Evolutionary conservation across 2,888 invertebrate species (phyloP), one percentile per base, ranked within the genome.

Genomic region (Hyles lineata): DNA sequence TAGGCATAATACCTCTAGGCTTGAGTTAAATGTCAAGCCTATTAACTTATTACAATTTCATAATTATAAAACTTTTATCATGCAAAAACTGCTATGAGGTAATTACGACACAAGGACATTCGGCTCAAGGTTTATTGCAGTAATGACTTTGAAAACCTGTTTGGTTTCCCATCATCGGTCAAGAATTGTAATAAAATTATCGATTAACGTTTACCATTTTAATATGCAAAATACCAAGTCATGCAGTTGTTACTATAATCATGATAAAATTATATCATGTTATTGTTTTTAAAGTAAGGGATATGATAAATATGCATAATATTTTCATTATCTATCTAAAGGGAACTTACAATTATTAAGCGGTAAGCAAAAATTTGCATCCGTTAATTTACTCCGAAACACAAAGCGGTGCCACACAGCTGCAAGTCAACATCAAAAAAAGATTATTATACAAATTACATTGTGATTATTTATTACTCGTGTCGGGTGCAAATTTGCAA

Each of bases 401-500:
- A 90, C 81, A 91, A 93, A 93, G 93, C 93, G 82, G 91, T 90
- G 89, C 88, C 84, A 90, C 86, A 90, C 83, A 84, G 86, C 87
- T 87, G 87, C 85, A 81, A 76, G 78, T 83, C 88, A 87, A 83
- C 83, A 83, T 80, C 77, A 80, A 85, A 83, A 85, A 87, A 85
- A 89, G 43, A 43, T 43, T 89, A 86, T 87, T 86, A 79, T 88
- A 87, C 85, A 90, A 90, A 92, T 94, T 93, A 92, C 92, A 92
- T 93, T 94, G 93, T 91, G 92, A 87, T 85, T 86, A 85, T 84
- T 87, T 88, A 88, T 90, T 87, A 88, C 89, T 92, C 84, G 92
- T 92, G 92, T 88, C 85, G 85, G 85, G 93, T 93, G 93, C 92
- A 86, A 90, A 87, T 87, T 91, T 88, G 88, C 85, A 85, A 89